Conservation (phyloP, 2,888 invertebrate species). For the Rosalia funebris region DNA sequence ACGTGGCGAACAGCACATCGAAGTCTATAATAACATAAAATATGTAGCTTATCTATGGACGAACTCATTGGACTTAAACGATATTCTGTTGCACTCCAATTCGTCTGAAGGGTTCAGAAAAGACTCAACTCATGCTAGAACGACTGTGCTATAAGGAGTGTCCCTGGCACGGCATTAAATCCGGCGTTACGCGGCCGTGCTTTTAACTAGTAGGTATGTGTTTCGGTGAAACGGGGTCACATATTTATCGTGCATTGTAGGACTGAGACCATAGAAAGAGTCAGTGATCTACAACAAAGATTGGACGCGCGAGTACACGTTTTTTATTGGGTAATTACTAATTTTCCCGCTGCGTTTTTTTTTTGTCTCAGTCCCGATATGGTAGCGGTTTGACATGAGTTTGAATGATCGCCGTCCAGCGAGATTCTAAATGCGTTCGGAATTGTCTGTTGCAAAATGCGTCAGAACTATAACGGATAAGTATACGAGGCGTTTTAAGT, state of each 20-base stretch:
- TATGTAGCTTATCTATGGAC: no score
- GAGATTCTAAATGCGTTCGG: no score
- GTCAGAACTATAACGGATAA: no score
- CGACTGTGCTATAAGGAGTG: slow-evolving; percentile 1
- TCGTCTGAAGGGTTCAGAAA: no score
- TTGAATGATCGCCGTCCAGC: not conserved
- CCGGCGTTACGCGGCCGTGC: not conserved
- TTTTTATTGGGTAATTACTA: not conserved
- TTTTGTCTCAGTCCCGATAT: not conserved
- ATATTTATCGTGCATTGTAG: not conserved
- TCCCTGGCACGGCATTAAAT: slow-evolving; percentile 1
- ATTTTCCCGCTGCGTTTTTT: not conserved
- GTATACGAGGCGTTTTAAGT: no score
- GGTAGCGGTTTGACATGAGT: not conserved
- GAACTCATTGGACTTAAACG: no score
- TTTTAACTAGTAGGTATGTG: not conserved
- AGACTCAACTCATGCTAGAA: no score
- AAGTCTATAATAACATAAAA: no score
- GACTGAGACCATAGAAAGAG: slow-evolving; percentile 7
- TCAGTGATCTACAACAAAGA: slow-evolving; percentile 3
- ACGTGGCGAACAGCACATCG: no score
- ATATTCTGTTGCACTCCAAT: no score
- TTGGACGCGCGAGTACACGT: not conserved
- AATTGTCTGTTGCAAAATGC: no score
- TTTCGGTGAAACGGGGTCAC: slow-evolving; percentile 13